phyloP scores from a whole-genome alignment of 2,888 invertebrate genomes.

The Mythimna albipuncta region DNA sequence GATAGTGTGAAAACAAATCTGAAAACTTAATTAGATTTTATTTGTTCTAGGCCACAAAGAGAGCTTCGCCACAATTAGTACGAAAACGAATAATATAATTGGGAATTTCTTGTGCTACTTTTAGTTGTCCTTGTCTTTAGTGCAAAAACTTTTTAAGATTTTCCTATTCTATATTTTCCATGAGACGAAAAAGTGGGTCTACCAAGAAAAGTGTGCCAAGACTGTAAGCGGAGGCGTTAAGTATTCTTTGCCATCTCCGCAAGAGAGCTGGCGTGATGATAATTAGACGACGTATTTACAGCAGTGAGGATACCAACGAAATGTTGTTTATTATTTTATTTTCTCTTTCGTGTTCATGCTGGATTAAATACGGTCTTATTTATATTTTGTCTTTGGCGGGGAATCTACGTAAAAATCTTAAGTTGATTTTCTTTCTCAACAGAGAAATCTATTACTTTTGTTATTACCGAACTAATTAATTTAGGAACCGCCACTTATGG shows the following conservation, averaged over 20 bases:
- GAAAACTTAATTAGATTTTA: slow-evolving; percentile 45
- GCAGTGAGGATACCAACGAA: slow-evolving; percentile 29
- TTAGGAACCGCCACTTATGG: background rate
- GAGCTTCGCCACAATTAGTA: slow-evolving; percentile 12
- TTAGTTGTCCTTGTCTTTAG: slow-evolving; percentile 9
- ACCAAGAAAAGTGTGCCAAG: slow-evolving; percentile 45
- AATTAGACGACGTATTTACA: slow-evolving; percentile 41
- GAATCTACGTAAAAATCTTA: background rate
- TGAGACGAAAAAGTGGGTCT: slow-evolving; percentile 42
- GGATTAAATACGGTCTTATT: slow-evolving; percentile 28
- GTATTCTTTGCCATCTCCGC: slow-evolving; percentile 41
- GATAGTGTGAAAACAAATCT: slow-evolving; percentile 35
- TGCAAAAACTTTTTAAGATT: slow-evolving; percentile 6
- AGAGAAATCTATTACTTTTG: slow-evolving; percentile 8
- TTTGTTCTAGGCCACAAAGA: slow-evolving; percentile 11
- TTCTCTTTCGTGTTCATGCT: slow-evolving; percentile 34
- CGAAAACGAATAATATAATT: slow-evolving; percentile 1
- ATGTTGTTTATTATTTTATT: slow-evolving; percentile 47
- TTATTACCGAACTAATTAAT: slow-evolving; percentile 2
- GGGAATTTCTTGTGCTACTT: background rate
- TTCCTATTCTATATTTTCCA: slow-evolving; percentile 17
- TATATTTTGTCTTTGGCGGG: slow-evolving; percentile 6
- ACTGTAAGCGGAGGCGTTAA: slow-evolving; percentile 41
- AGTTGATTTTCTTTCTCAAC: slow-evolving; percentile 9
- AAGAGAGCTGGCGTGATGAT: slow-evolving; percentile 33